Evolutionary conservation across 2,797 vertebrate genomes (phyloP).

Genomic region (Pseudopleuronectes americanus): DNA sequence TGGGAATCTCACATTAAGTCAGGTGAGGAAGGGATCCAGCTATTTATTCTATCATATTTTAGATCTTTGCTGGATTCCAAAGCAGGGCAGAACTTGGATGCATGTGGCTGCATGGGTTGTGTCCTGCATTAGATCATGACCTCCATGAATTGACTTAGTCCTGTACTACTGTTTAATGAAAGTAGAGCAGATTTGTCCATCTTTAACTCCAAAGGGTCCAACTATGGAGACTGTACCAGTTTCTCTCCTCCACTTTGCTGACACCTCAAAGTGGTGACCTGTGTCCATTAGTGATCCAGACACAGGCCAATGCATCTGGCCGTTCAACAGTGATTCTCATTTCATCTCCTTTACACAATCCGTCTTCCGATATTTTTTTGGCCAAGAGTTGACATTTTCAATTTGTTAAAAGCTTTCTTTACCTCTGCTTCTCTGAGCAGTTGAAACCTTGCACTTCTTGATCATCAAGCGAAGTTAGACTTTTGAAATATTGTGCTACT

Average conservation of each 20-base stretch:
- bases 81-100: not conserved
- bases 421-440: not conserved
- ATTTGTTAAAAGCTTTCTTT: not conserved
- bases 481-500: not conserved
- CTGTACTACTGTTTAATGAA: not conserved
- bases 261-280: not conserved
- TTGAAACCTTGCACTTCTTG: not conserved
- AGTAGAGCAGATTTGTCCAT: not conserved
- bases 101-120: not conserved
- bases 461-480: not conserved
- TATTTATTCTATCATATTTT: too few species aligned
- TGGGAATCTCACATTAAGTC: too few species aligned
- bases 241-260: not conserved
- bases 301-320: not conserved
- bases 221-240: not conserved
- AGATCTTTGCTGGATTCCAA: too few species aligned
- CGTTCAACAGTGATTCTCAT: not conserved
- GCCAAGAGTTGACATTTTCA: not conserved
- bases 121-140: not conserved
- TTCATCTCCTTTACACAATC: not conserved
- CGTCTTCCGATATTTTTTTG: not conserved
- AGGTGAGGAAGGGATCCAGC: too few species aligned
- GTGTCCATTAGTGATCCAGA: not conserved
- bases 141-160: not conserved
- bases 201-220: not conserved